Conservation (phyloP, 2,113 vertebrate species). For the Otus sunia region DNA sequence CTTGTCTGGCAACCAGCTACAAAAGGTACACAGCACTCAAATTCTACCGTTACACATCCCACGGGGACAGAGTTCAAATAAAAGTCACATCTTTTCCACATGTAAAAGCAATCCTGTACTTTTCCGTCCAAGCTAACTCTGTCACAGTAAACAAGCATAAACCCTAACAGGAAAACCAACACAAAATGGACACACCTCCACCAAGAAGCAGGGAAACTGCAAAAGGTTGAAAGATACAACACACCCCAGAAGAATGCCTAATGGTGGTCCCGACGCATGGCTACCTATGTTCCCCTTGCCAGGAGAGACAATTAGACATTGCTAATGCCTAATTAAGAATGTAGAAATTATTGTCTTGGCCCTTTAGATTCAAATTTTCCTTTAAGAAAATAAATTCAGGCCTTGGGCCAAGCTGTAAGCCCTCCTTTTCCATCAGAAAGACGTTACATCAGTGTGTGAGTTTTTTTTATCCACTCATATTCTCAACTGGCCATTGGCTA, state of each 20-base stretch:
- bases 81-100: background rate
- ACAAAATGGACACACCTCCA: background rate
- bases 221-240: background rate
- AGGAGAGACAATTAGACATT: background rate
- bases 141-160: background rate
- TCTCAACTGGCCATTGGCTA: background rate
- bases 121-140: background rate
- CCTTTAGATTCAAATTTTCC: background rate
- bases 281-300: background rate
- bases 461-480: background rate
- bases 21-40: background rate
- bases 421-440: background rate
- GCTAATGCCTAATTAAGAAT: background rate
- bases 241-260: background rate
- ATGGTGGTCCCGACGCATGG: background rate
- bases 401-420: background rate
- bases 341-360: background rate
- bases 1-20: background rate
- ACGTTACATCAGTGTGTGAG: accelerated
- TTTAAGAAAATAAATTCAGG: background rate
- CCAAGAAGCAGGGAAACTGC: background rate
- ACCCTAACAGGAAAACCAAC: background rate
- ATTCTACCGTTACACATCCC: background rate
- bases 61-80: background rate
- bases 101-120: background rate